Evolutionary conservation across 1,140 invertebrate species (phyloP).

Genomic region (Oryctes rhinoceros): DNA sequence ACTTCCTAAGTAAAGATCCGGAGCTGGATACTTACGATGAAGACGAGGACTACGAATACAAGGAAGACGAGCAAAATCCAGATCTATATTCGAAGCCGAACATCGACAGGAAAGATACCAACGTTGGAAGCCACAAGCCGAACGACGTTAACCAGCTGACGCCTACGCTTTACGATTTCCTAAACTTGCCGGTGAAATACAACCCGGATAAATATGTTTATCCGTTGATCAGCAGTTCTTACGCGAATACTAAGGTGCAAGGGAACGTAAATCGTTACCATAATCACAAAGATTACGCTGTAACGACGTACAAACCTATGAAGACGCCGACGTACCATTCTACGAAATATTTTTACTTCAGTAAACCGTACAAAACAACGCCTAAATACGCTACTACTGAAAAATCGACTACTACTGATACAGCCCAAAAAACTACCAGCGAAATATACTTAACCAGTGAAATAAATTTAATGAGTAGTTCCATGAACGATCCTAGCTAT

Average conservation of each 20-base stretch:
- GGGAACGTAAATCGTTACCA: slow-evolving; percentile 71
- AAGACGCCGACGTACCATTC: slow-evolving; percentile 56
- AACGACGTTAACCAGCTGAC: slow-evolving; percentile 68
- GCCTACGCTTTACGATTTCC: slow-evolving; percentile 73
- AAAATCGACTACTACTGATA: slow-evolving; percentile 57
- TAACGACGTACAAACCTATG: slow-evolving; percentile 59
- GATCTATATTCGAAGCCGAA: slow-evolving; percentile 60
- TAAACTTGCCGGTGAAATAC: slow-evolving; percentile 75
- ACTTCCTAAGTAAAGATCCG: slow-evolving; percentile 67
- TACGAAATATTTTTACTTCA: slow-evolving; percentile 42
- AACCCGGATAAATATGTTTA: slow-evolving; percentile 72
- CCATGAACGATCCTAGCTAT: slow-evolving; percentile 57
- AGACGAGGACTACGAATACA: slow-evolving; percentile 54
- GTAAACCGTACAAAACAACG: not conserved
- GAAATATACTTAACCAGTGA: slow-evolving; percentile 51
- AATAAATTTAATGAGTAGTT: slow-evolving; percentile 51
- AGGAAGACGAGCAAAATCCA: slow-evolving; percentile 50
- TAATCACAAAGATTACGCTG: slow-evolving; percentile 69
- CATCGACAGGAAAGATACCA: slow-evolving; percentile 61
- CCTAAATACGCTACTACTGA: slow-evolving; percentile 50
- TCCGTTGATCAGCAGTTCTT: slow-evolving; percentile 75
- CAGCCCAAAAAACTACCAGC: slow-evolving; percentile 55
- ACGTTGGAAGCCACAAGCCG: slow-evolving; percentile 55
- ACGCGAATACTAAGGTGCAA: slow-evolving; percentile 77
- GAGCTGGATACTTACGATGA: slow-evolving; percentile 59